These are phyloP conservation scores for Drosophila oshimai DNA, from an alignment of 1,140 invertebrate species.

Conservation along the genomic window DNA sequence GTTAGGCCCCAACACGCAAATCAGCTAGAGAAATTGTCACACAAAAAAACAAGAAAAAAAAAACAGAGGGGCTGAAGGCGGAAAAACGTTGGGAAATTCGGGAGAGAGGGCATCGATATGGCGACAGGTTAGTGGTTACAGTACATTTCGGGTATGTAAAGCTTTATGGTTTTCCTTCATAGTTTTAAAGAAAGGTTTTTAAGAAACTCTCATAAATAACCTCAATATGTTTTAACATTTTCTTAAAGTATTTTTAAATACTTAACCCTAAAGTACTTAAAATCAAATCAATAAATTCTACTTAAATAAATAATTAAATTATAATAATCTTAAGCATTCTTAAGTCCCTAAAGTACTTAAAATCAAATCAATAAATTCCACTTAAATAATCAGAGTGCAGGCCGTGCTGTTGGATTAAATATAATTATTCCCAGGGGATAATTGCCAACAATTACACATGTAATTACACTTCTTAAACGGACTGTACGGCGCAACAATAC, in stretches of 20 bases:
- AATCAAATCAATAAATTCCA: background rate
- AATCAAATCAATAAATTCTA: too few relatives aligned
- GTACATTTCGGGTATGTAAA: background rate
- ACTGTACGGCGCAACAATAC: background rate
- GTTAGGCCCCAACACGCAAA: constrained; percentile 50
- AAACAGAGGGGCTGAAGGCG: background rate
- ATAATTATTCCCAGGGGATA: background rate
- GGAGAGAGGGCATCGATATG: background rate
- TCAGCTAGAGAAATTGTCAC: constrained; percentile 43
- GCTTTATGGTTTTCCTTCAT: too few relatives aligned
- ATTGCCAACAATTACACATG: constrained; percentile 3
- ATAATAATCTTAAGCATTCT: too few relatives aligned
- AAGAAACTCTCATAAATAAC: too few relatives aligned
- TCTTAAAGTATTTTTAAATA: too few relatives aligned
- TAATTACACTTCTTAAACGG: background rate
- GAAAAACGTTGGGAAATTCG: constrained; percentile 7
- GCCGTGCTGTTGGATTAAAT: background rate
- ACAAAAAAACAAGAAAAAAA: background rate
- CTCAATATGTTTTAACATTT: too few relatives aligned
- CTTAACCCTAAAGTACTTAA: too few relatives aligned
- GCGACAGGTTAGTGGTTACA: background rate
- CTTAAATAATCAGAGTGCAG: background rate
- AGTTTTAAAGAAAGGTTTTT: too few relatives aligned
- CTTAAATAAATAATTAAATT: too few relatives aligned
- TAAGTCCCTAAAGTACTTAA: background rate